These are phyloP conservation scores for Xiphophorus hellerii DNA, from an alignment of 2,113 vertebrate species.

Conservation along the genomic window DNA sequence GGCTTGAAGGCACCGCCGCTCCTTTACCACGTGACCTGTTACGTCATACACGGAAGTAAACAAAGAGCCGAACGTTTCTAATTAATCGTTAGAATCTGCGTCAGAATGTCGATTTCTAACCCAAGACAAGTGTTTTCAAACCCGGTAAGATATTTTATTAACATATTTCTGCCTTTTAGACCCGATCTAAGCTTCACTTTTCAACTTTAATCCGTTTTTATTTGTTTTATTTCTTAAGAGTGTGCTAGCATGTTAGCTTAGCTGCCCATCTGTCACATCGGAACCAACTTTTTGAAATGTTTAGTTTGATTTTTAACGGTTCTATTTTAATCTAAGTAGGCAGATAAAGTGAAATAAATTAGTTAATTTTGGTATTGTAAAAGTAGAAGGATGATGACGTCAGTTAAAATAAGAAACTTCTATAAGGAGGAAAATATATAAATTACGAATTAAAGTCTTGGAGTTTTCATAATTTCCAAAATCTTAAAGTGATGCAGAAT, in stretches of 20 bases:
- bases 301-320: neutral
- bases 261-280: neutral
- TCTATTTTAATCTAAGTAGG: neutral
- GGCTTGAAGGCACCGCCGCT: neutral
- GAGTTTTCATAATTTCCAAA: too few species aligned
- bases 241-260: neutral
- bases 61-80: neutral
- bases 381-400: too few species aligned
- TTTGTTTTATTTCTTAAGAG: neutral
- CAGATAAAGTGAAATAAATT: neutral
- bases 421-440: too few species aligned
- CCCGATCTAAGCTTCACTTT: rapidly evolving
- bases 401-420: too few species aligned
- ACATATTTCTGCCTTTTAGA: neutral
- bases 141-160: conserved; percentile 60
- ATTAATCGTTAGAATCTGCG: neutral
- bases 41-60: conserved; percentile 43
- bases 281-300: neutral
- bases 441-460: too few species aligned
- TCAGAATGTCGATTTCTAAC: conserved; percentile 65
- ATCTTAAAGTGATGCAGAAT: too few species aligned
- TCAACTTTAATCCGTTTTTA: neutral
- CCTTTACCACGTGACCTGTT: neutral
- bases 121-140: conserved; percentile 73
- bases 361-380: too few species aligned